Base-by-base conservation (phyloP, 1,140 invertebrate species). In the Dendroctonus valens region DNA sequence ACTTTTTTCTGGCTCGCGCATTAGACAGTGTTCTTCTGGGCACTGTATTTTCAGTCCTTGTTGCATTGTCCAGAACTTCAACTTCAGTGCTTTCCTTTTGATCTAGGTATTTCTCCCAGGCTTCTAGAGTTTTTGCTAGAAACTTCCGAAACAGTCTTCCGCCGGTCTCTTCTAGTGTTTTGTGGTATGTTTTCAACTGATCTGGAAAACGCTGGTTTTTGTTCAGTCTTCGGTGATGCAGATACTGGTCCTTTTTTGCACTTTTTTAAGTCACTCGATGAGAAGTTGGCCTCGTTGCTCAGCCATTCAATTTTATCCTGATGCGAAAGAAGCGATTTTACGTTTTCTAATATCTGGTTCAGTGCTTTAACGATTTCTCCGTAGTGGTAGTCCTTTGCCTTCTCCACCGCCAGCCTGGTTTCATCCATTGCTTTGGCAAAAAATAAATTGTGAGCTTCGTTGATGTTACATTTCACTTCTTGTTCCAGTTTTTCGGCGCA, bases 341-440 rank as follows among this genome's bases (percentile, higher is more conserved):
- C 41, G 37, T 62, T 59, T 39, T 59, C 63, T n/a, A 67, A 12
- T 41, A 72, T 69, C 6, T 70, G 53, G n/a, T 38, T 7, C 8
- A 70, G 8, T 0, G 67, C 54, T 9, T 58, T 41, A 11, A 72
- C 5, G 6, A 73, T 72, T 59, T 73, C 68, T 15, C 59, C 59
- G 41, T 69, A 72, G 48, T 72, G 70, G n/a, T 69, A 68, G 38
- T 72, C 66, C 44, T 73, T 72, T n/a, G 65, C 69, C 46, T 60
- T 67, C 62, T 73, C 70, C 26, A 72, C 38, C 8, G 69, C 62
- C 7, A 65, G 7, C 14, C 44, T 50, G 3, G 55, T 53, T 5
- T 73, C 63, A 37, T 51, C 41, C 6, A 59, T 15, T n/a, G 44
- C 53, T 12, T 70, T 49, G 5, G 41, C 51, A 12, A 41, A 48